Evolutionary conservation across 1,140 invertebrate species (phyloP).

Genomic region (Achroia grisella): DNA sequence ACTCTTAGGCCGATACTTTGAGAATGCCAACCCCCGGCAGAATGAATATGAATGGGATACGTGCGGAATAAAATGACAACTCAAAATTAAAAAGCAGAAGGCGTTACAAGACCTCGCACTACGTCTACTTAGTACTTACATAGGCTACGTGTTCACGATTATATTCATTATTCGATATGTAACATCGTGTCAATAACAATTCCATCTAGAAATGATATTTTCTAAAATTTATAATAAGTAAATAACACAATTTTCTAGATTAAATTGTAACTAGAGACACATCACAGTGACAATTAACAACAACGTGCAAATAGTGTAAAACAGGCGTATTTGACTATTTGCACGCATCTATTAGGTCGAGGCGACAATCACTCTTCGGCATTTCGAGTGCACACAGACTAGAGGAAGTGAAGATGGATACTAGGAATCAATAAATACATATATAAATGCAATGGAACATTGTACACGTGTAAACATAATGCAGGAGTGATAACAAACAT

Average conservation of each 20-base stretch:
- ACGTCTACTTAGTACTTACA: conserved; percentile 61
- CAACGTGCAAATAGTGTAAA: conserved; percentile 25
- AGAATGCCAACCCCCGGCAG: conserved; percentile 65
- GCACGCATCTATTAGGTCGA: conserved; percentile 37
- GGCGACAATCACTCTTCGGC: conserved; percentile 67
- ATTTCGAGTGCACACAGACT: conserved; percentile 59
- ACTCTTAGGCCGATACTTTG: conserved; percentile 38
- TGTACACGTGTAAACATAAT: conserved; percentile 14
- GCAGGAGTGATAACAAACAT: background rate
- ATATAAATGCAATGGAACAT: conserved; percentile 16
- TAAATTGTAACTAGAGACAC: conserved; percentile 16
- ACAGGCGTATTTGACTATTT: conserved; percentile 9
- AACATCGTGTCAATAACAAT: conserved; percentile 23
- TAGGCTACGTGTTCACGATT: conserved; percentile 40
- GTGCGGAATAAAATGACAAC: conserved; percentile 73
- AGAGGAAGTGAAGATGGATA: conserved; percentile 55
- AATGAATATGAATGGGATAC: conserved; percentile 75
- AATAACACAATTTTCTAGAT: conserved; percentile 31
- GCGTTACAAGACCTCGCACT: conserved; percentile 63
- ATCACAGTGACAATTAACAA: background rate
- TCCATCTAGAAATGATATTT: conserved; percentile 30
- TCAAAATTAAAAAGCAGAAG: conserved; percentile 67
- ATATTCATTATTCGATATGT: conserved; percentile 14
- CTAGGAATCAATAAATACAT: conserved; percentile 32
- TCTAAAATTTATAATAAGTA: background rate